Conservation (phyloP, 2,888 invertebrate genomes). For the Nowickia ferox region DNA sequence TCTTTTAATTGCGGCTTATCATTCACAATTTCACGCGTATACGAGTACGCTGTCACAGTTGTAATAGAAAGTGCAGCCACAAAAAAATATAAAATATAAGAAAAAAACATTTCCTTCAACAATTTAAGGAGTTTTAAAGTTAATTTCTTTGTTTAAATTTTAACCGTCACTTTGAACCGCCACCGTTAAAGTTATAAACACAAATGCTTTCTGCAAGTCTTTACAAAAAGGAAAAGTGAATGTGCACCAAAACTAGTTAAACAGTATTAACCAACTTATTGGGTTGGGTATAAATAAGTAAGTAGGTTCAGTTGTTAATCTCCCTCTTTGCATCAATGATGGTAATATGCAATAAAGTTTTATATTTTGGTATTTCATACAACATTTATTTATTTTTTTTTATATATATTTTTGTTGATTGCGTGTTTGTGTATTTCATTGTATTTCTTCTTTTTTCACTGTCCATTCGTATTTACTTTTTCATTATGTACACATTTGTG, state of each 20-base stretch:
- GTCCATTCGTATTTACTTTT: conserved; percentile 49
- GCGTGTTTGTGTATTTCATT: conserved; percentile 23
- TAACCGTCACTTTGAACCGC: conserved; percentile 57
- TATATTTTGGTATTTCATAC: conserved; percentile 11
- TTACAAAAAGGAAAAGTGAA: background rate
- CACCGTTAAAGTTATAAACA: conserved; percentile 53
- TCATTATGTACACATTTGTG: conserved; percentile 19
- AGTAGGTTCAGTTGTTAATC: conserved; percentile 30
- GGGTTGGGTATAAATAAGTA: background rate
- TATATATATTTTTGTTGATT: conserved; percentile 17
- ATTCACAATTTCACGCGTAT: conserved; percentile 81
- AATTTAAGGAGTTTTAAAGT: conserved; percentile 1
- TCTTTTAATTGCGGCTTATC: conserved; percentile 82
- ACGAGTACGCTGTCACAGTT: conserved; percentile 73
- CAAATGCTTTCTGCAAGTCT: conserved; percentile 57
- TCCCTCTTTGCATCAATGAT: conserved; percentile 48
- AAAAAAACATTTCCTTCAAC: conserved; percentile 66
- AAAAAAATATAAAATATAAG: conserved; percentile 15
- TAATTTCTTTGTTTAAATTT: conserved; percentile 15
- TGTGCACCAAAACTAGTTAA: conserved; percentile 37
- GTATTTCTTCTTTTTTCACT: conserved; percentile 16
- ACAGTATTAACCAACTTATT: conserved; percentile 21
- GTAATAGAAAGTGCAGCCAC: conserved; percentile 49
- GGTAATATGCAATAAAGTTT: conserved; percentile 40
- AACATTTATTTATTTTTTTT: background rate